Conservation (phyloP, 1,140 invertebrate species). For the Cydia splendana region DNA sequence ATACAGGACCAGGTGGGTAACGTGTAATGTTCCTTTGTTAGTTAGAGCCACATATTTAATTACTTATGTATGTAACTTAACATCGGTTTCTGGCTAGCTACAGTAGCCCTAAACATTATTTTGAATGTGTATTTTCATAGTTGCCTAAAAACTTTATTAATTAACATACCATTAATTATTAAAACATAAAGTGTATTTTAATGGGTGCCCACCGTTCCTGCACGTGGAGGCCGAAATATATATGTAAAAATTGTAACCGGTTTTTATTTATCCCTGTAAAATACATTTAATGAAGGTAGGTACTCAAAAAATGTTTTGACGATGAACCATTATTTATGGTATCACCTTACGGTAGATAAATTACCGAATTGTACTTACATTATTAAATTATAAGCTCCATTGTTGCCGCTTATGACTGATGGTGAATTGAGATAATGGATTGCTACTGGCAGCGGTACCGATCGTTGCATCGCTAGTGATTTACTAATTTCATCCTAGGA, state of each 20-base stretch:
- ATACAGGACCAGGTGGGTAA: background rate
- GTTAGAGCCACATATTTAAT: background rate
- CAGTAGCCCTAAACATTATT: background rate
- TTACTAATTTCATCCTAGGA: background rate
- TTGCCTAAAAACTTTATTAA: no score
- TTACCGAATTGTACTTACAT: background rate
- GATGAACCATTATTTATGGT: background rate
- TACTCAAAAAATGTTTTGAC: no score
- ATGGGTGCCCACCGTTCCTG: no score
- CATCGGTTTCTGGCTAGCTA: background rate
- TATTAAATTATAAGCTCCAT: background rate
- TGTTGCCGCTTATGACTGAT: constrained; percentile 1
- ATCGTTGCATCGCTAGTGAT: background rate
- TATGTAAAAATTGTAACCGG: no score
- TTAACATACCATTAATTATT: no score
- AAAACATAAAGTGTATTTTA: no score
- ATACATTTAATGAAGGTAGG: no score
- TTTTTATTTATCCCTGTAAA: no score
- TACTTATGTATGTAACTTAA: background rate
- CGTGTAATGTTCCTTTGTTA: constrained; percentile 14
- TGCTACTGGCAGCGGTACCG: background rate
- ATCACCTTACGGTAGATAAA: background rate
- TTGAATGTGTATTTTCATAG: no score
- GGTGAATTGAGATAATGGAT: constrained; percentile 10
- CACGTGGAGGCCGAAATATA: no score